Evolutionary conservation across 2,888 invertebrate genomes (phyloP).

Genomic region (Harpagoxenus sublaevis): DNA sequence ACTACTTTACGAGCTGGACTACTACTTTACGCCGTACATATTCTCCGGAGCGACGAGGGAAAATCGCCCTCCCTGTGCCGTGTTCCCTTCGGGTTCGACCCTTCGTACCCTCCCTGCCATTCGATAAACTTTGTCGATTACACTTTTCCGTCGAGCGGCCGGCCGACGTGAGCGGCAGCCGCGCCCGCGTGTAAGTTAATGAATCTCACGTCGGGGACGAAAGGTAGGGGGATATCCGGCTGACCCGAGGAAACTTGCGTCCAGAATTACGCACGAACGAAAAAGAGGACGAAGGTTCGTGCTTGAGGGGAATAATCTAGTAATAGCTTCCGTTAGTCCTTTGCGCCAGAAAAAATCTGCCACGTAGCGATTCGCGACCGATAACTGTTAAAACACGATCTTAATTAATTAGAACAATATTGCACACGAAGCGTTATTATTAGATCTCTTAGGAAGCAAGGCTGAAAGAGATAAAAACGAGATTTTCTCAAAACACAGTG

Average conservation of each 20-base stretch:
- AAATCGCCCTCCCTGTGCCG: constrained; percentile 70
- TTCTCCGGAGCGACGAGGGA: constrained; percentile 80
- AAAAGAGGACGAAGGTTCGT: constrained; percentile 44
- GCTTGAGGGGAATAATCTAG: constrained; percentile 59
- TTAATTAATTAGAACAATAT: constrained; percentile 28
- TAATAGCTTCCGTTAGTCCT: constrained; percentile 54
- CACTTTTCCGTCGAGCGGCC: constrained; percentile 80
- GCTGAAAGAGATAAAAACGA: neutral
- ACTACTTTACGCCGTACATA: constrained; percentile 66
- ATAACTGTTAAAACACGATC: constrained; percentile 38
- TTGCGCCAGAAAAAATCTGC: constrained; percentile 36
- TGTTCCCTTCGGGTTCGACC: constrained; percentile 68
- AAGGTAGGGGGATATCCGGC: constrained; percentile 64
- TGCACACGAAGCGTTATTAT: neutral
- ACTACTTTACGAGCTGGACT: constrained; percentile 77
- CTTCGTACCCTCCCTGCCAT: constrained; percentile 73
- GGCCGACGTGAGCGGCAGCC: constrained; percentile 60
- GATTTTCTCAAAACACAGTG: neutral
- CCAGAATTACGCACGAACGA: constrained; percentile 51
- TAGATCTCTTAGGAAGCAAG: no score
- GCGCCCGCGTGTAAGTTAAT: constrained; percentile 79
- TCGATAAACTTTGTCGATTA: constrained; percentile 85
- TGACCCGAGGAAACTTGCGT: constrained; percentile 63
- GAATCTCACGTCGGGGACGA: constrained; percentile 76
- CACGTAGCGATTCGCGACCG: constrained; percentile 16